These are phyloP conservation scores for Dolichopus griseipennis DNA, from an alignment of 2,888 invertebrate species.

Conservation along the genomic window DNA sequence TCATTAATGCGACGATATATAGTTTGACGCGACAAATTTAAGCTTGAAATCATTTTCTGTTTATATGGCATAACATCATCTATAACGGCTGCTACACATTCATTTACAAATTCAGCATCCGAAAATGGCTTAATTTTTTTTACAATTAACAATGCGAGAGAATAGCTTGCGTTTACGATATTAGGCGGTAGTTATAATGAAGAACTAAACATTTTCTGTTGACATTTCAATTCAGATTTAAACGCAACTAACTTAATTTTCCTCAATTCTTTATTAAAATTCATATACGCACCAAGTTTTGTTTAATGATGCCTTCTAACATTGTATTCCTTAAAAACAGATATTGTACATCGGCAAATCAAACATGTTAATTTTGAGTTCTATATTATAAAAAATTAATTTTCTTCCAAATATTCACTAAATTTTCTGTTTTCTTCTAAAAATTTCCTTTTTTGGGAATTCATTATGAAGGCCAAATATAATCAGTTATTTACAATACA, in stretches of 20 bases:
- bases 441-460: conserved; percentile 10
- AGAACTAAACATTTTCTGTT: conserved; percentile 4
- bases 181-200: conserved; percentile 2
- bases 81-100: conserved; percentile 13
- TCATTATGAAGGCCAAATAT: conserved; percentile 11
- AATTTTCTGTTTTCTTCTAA: conserved; percentile 13
- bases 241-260: conserved; percentile 15
- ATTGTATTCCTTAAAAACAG: conserved; percentile 15
- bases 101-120: conserved; percentile 15
- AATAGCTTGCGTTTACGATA: conserved; percentile 13
- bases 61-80: conserved; percentile 16
- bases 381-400: conserved; percentile 12
- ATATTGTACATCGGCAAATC: conserved; percentile 12
- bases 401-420: not conserved
- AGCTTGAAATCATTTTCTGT: conserved; percentile 14
- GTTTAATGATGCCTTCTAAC: conserved; percentile 13
- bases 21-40: conserved; percentile 15
- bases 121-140: conserved; percentile 15
- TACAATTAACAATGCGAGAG: conserved; percentile 14
- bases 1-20: conserved; percentile 12
- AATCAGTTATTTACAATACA: no score
- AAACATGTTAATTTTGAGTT: conserved; percentile 14
- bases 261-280: conserved; percentile 14
- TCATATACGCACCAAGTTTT: conserved; percentile 11
- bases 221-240: conserved; percentile 1